Evolutionary conservation across 2,888 invertebrate genomes (phyloP).

Genomic region (Merodon equestris): DNA sequence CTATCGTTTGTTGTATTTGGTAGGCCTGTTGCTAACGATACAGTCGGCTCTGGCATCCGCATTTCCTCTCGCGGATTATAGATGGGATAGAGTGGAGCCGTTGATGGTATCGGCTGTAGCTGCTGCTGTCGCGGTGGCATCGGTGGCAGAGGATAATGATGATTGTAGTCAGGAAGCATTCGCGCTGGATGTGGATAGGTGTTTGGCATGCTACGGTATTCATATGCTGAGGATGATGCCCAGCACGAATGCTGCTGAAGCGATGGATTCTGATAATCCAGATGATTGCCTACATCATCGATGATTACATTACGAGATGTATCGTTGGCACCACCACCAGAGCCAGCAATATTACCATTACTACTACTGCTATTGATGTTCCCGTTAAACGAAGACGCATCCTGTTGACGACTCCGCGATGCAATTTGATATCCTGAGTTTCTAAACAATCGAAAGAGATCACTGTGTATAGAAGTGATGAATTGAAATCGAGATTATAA

Average conservation of each 20-base stretch:
- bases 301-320: slow-evolving; percentile 27
- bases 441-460: slow-evolving; percentile 12
- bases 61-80: slow-evolving; percentile 22
- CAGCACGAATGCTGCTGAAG: slow-evolving; percentile 54
- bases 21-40: slow-evolving; percentile 13
- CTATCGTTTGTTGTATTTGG: slow-evolving; percentile 28
- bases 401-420: slow-evolving; percentile 45
- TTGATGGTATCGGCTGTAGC: too few species aligned
- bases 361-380: slow-evolving; percentile 24
- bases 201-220: slow-evolving; percentile 55
- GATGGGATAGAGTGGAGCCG: slow-evolving; percentile 16
- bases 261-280: slow-evolving; percentile 50
- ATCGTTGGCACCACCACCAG: slow-evolving; percentile 8
- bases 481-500: slow-evolving; percentile 1
- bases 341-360: slow-evolving; percentile 6
- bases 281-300: slow-evolving; percentile 38
- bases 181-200: slow-evolving; percentile 52
- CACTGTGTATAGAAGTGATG: too few species aligned
- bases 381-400: slow-evolving; percentile 25
- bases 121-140: not conserved
- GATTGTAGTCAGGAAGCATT: slow-evolving; percentile 55
- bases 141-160: slow-evolving; percentile 45
- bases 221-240: slow-evolving; percentile 48
- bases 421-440: slow-evolving; percentile 50
- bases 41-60: not conserved